phyloP scores from a whole-genome alignment of 2,888 invertebrate genomes.

The Aromia moschata region DNA sequence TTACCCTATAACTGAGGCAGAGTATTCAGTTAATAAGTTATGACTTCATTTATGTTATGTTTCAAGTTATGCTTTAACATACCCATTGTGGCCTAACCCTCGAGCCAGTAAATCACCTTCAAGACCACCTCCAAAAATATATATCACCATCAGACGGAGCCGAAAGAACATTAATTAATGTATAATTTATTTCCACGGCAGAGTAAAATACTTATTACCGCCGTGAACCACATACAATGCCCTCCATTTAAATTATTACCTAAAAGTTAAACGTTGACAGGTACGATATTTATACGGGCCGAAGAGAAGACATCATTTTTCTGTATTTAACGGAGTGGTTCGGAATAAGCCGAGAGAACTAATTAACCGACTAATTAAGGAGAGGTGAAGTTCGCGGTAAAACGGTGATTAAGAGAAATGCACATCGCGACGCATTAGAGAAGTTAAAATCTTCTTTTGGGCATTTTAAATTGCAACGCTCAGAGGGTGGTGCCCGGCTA shows the following conservation, averaged over 20 bases:
- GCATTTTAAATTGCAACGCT: constrained; percentile 16
- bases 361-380: constrained; percentile 28
- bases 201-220: constrained; percentile 5
- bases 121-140: too few species aligned
- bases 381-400: constrained; percentile 24
- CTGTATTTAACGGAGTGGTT: constrained; percentile 10
- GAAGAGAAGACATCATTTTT: constrained; percentile 5
- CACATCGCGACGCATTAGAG: constrained; percentile 20
- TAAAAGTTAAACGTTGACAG: constrained; percentile 8
- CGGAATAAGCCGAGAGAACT: constrained; percentile 12
- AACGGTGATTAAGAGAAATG: constrained; percentile 25
- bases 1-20: too few species aligned
- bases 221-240: constrained; percentile 1
- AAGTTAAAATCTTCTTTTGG: constrained; percentile 11
- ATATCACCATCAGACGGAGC: too few species aligned
- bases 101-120: too few species aligned
- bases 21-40: too few species aligned
- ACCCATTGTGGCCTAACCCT: too few species aligned
- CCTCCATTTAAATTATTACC: constrained; percentile 8
- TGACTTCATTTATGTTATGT: too few species aligned
- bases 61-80: too few species aligned
- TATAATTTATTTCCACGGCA: too few species aligned
- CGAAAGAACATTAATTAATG: too few species aligned
- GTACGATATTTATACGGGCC: background rate
- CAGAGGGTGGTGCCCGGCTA: constrained; percentile 4